Conservation (phyloP, 1,140 invertebrate species). For the Lepidurus packardi region DNA sequence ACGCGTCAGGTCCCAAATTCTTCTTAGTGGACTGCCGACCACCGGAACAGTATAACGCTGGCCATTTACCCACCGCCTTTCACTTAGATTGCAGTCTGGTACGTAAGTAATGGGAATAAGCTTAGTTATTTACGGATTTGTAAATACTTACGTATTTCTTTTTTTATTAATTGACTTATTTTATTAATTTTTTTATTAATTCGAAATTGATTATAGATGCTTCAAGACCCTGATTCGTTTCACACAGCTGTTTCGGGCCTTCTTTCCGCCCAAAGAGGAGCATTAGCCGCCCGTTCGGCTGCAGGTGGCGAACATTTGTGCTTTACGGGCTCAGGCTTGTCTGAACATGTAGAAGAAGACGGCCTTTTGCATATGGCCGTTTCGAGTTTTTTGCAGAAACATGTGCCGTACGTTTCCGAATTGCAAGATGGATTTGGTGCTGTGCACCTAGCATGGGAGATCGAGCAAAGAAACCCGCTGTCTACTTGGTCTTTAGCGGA, state of each 20-base stretch:
- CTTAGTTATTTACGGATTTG: no score
- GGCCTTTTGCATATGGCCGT: conserved; percentile 97
- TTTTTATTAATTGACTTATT: conserved; percentile 2
- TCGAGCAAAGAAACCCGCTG: conserved; percentile 27
- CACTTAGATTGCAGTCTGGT: conserved; percentile 92
- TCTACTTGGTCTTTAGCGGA: conserved; percentile 41
- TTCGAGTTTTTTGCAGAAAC: conserved; percentile 91
- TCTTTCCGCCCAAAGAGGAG: conserved; percentile 80
- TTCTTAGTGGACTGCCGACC: conserved; percentile 96
- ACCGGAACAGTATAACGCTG: conserved; percentile 92
- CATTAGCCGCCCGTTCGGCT: conserved; percentile 75
- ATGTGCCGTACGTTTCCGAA: conserved; percentile 86
- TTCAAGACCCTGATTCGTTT: conserved; percentile 91
- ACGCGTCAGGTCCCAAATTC: conserved; percentile 52
- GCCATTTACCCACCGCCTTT: conserved; percentile 93
- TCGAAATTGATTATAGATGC: conserved; percentile 57
- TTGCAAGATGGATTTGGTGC: conserved; percentile 83
- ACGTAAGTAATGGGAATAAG: conserved; percentile 39
- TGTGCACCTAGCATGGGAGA: conserved; percentile 29
- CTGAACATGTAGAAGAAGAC: conserved; percentile 78
- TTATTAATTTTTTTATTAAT: no score
- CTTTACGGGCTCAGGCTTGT: conserved; percentile 83
- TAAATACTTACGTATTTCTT: no score
- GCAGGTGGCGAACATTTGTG: conserved; percentile 94
- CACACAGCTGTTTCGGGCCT: conserved; percentile 90